Evolutionary conservation across 2,888 invertebrate genomes (phyloP), one percentile per base, ranked within the genome.

Genomic region (Agrilus biguttatus): DNA sequence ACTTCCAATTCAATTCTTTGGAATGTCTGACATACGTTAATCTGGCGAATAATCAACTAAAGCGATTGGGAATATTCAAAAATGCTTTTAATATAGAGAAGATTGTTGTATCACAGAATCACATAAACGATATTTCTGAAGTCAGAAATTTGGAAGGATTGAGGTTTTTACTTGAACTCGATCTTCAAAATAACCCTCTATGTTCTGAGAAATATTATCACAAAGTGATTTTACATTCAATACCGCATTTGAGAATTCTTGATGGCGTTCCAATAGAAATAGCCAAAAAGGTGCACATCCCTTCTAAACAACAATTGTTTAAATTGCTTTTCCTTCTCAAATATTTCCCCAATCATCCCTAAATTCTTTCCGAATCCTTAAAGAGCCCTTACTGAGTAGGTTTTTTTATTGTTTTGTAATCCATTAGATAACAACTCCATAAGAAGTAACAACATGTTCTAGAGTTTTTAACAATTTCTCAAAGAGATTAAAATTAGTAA

Each of bases 11-110:
- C 8, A 28, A 10, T 10, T 3, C 28, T 10, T 28, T 28, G 28
- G 28, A 28, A 28, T 10, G 28, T 10, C 10, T 28, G 10, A 28
- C 28, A 28, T 10, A 65, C 43, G 57, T 78, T 6, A 69, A 74
- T 53, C 49, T 78, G 37, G 70, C 70, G 43, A 67, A 71, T 48
- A 78, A 78, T 52, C 68, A 66, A 49, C 54, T 78, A 33, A 66
- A 62, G 3, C 68, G 71, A 1, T 59, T 78, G 58, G 67, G 67
- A 59, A 65, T 77, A 50, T 71, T 77, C 47, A 62, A 69, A 37
- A 66, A 59, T 1, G 55, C 57, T 21, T 51, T 57, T 35, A 58
- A 54, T 14, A 48, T 69, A 17, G 62, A 65, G 21, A 47, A 54
- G 28, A 48, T 69, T 28, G 60, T 64, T 46, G 45, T 66, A 37